Percentiles rank a stretch among this genome's conserved stretches.
These are phyloP conservation scores for Tragulus kanchil DNA, from an alignment of 2,113 vertebrate genomes.

Conservation along the genomic window DNA sequence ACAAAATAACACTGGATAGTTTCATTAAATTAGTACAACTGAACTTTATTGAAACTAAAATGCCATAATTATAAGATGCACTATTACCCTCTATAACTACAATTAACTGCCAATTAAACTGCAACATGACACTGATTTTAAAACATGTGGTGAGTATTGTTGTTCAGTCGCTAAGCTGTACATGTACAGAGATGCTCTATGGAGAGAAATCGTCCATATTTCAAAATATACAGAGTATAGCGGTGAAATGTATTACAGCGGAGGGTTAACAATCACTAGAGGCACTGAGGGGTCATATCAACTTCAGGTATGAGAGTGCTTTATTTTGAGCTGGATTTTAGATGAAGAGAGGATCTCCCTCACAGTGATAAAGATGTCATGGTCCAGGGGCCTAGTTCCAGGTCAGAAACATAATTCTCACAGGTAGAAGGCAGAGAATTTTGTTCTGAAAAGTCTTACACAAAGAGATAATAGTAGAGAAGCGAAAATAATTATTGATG, in stretches of 20 bases:
- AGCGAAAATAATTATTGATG: not conserved
- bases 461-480: not conserved
- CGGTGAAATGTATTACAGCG: not conserved
- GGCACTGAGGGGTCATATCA: too few relatives aligned
- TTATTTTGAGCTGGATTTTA: not conserved
- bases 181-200: not conserved
- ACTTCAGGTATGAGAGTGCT: not conserved
- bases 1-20: not conserved
- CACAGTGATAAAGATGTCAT: not conserved
- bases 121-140: not conserved
- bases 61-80: not conserved
- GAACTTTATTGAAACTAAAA: constrained; percentile 15
- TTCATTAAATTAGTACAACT: constrained; percentile 38
- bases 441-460: not conserved
- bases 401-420: not conserved
- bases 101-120: not conserved
- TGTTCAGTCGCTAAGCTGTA: not conserved
- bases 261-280: not conserved
- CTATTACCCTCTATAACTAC: not conserved
- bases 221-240: not conserved
- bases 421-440: not conserved
- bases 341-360: not conserved
- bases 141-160: not conserved
- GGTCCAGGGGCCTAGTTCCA: not conserved
- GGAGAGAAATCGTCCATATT: not conserved